Conservation (phyloP, 2,113 vertebrate genomes). For the Phoxinus phoxinus region DNA sequence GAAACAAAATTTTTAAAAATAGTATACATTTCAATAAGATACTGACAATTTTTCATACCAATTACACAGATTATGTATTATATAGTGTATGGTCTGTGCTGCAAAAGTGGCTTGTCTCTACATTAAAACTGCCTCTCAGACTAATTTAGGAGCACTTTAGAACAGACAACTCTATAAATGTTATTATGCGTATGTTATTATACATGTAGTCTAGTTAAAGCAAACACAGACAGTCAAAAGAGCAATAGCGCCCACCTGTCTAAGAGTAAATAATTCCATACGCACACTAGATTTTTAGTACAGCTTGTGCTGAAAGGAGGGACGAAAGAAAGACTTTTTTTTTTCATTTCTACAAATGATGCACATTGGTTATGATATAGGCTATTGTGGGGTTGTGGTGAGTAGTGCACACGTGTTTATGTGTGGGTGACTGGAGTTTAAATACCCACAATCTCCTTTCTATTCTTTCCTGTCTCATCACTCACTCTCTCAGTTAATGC, state of each 20-base stretch:
- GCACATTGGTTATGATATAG: neutral
- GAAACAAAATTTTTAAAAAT: neutral
- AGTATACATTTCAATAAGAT: neutral
- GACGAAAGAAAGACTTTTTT: neutral
- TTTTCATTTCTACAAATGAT: neutral
- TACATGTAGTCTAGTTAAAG: neutral
- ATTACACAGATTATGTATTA: neutral
- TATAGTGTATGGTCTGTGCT: neutral
- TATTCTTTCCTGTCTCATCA: neutral
- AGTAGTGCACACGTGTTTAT: neutral
- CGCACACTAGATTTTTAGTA: neutral
- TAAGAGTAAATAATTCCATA: neutral
- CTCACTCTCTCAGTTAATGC: neutral
- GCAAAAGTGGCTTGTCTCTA: neutral
- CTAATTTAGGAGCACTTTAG: conserved; percentile 30
- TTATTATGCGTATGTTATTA: neutral
- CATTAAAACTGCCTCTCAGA: neutral
- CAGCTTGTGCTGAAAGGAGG: neutral
- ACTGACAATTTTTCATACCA: conserved; percentile 13
- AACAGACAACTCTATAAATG: conserved; percentile 38
- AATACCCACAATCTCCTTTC: neutral
- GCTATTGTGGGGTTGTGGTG: neutral
- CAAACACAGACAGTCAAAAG: neutral
- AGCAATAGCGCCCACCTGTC: neutral
- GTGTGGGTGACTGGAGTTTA: neutral